A percentile compares a stretch with the other conserved stretches of the same genome.
These are phyloP conservation scores for Onychostruthus taczanowskii DNA, from an alignment of 2,113 vertebrate species.

Conservation along the genomic window DNA sequence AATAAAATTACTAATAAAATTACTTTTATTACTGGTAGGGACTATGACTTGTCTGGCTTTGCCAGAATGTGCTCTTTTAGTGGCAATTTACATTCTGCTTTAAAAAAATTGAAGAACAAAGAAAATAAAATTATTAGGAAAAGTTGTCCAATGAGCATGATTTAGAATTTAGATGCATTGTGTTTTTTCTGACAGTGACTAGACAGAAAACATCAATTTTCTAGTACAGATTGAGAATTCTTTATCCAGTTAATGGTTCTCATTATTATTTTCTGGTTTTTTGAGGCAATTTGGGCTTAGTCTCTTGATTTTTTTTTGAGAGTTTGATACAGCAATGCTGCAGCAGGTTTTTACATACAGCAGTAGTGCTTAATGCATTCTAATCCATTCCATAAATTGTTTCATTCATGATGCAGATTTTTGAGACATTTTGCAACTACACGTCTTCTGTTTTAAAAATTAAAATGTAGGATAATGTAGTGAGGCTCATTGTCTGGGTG, in stretches of 20 bases:
- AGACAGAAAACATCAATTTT: neutral
- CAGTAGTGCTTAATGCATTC: neutral
- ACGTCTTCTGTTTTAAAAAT: neutral
- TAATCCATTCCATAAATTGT: slow-evolving; percentile 2
- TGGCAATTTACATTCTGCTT: neutral
- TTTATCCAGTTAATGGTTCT: neutral
- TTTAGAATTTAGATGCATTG: neutral
- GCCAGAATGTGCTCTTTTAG: neutral
- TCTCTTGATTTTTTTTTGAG: neutral
- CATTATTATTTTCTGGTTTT: neutral
- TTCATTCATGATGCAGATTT: neutral
- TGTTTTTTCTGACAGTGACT: neutral
- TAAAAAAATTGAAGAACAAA: neutral
- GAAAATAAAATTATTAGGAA: neutral
- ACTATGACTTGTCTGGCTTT: neutral
- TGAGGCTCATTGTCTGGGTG: neutral
- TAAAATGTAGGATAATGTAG: neutral
- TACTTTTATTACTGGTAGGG: neutral
- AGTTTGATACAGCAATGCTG: neutral
- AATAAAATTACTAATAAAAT: neutral
- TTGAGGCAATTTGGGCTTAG: neutral
- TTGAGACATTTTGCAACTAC: neutral
- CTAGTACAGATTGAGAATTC: neutral
- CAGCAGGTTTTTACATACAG: neutral
- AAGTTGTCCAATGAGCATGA: neutral